Base-by-base conservation (phyloP, 1,140 invertebrate genomes). In the Drosophila chauvacae region DNA sequence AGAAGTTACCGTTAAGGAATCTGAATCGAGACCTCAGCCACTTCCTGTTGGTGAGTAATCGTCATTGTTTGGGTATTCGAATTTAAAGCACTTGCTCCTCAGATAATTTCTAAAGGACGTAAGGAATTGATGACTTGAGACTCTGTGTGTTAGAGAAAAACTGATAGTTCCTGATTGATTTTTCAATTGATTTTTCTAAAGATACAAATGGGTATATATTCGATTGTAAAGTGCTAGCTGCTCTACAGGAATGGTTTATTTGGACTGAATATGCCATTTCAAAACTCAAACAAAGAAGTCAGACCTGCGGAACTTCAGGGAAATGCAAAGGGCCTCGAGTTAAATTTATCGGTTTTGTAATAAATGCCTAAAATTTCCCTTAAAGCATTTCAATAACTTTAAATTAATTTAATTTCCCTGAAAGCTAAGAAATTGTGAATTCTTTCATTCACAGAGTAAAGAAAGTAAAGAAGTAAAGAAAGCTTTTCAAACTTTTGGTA, bases 171-270 rank as follows among this genome's bases (percentile, higher is more conserved):
- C 28, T 10, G 7, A 33, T 13, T 45, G 58, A 55, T 62, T 26
- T 14, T 41, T 14, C 56, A 72, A 71, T 28, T n/a, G 28, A 53
- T 76, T 76, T 60, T 16, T 26, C 14, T 14, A 14, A 14, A 9
- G 13, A 7, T 28, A 33, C 18, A 14, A 7, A 6, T 14, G 20
- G 44, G 4, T 4, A n/a, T 44, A 14, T 39, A 11, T 13, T 13
- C 4, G 35, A 35, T 16, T 39, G 39, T 7, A 39, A 9, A n/a
- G 0, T 7, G 3, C 3, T 0, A 7, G 20, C 20, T 20, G 20
- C 20, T 20, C 62, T 70, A 68, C 56, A 50, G 7, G 20, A 45
- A 51, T n/a, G 23, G 30, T 45, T 44, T 57, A 73, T 69, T 77
- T 44, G 48, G 51, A 69, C 5, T 45, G 13, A 13, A 14, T 48